These are phyloP conservation scores for Trinectes maculatus DNA, from an alignment of 2,113 vertebrate genomes.

Conservation along the genomic window DNA sequence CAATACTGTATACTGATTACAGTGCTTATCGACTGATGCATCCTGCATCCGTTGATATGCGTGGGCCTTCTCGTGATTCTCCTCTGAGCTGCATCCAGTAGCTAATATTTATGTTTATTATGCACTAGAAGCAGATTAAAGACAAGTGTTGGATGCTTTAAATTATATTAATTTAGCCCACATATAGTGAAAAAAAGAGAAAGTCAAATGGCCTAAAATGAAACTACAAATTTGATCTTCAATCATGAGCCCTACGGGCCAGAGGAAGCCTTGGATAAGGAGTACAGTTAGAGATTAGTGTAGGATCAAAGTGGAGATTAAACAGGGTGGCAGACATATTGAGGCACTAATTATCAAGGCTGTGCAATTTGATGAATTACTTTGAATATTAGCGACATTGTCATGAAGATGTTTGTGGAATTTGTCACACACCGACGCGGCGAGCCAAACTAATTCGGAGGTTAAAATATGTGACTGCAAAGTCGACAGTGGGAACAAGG, in stretches of 20 bases:
- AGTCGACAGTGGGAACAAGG: background rate
- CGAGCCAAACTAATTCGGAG: background rate
- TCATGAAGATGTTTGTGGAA: slow-evolving; percentile 27
- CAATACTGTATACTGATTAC: slow-evolving; percentile 24
- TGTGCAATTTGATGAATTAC: slow-evolving; percentile 55
- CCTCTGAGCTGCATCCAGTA: slow-evolving; percentile 38
- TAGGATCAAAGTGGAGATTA: slow-evolving; percentile 75
- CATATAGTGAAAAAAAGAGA: slow-evolving; percentile 26
- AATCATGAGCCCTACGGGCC: slow-evolving; percentile 39
- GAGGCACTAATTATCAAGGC: slow-evolving; percentile 62
- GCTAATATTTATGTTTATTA: slow-evolving; percentile 28
- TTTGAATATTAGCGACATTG: slow-evolving; percentile 23
- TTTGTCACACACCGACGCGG: slow-evolving; percentile 1
- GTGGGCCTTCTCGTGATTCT: slow-evolving; percentile 17
- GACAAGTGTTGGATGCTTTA: slow-evolving; percentile 29
- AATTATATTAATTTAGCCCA: slow-evolving; percentile 49
- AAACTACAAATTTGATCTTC: slow-evolving; percentile 43
- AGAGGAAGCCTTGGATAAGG: slow-evolving; percentile 50
- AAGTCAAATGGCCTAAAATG: slow-evolving; percentile 32
- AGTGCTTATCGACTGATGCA: slow-evolving; percentile 4
- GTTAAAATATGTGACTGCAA: slow-evolving; percentile 4
- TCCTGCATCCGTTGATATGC: slow-evolving; percentile 17
- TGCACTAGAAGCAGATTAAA: slow-evolving; percentile 23
- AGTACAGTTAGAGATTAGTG: slow-evolving; percentile 63
- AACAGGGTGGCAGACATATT: slow-evolving; percentile 60